These are phyloP conservation scores for Prorops nasuta DNA, from an alignment of 1,140 invertebrate species.

Conservation along the genomic window DNA sequence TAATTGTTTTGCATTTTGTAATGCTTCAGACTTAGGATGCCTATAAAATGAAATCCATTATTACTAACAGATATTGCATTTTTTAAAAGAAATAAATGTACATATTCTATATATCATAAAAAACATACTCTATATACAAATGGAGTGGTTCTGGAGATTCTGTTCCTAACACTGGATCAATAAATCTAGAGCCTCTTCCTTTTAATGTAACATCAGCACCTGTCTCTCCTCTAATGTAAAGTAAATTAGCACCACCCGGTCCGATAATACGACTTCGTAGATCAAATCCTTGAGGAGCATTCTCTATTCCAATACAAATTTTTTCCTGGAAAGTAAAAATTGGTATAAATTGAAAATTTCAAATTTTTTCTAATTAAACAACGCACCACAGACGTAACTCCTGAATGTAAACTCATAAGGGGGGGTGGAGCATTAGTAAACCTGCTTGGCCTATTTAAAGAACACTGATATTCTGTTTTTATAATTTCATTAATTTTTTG, in stretches of 20 bases:
- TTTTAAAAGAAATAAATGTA: slow-evolving; percentile 5
- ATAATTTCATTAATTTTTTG: slow-evolving; percentile 65
- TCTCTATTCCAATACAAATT: slow-evolving; percentile 74
- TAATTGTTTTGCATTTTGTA: slow-evolving; percentile 71
- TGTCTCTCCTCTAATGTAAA: slow-evolving; percentile 76
- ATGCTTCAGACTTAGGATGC: slow-evolving; percentile 67
- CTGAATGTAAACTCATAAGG: slow-evolving; percentile 55
- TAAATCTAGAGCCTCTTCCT: slow-evolving; percentile 67
- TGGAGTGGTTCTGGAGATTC: slow-evolving; percentile 80
- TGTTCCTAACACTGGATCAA: slow-evolving; percentile 60
- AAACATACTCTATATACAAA: slow-evolving; percentile 68
- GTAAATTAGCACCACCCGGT: slow-evolving; percentile 68
- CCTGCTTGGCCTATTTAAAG: slow-evolving; percentile 51
- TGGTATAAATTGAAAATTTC: slow-evolving; percentile 6
- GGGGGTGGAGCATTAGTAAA: slow-evolving; percentile 58
- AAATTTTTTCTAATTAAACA: slow-evolving; percentile 12
- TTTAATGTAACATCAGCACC: slow-evolving; percentile 72
- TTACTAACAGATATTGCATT: background rate
- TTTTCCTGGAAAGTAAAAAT: slow-evolving; percentile 61
- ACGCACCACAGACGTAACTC: slow-evolving; percentile 47
- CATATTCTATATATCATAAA: background rate
- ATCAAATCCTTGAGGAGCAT: slow-evolving; percentile 73
- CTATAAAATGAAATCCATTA: slow-evolving; percentile 44
- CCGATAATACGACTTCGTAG: slow-evolving; percentile 73
- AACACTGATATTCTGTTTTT: slow-evolving; percentile 53